phyloP scores from a whole-genome alignment of 2,888 invertebrate species.

The Bombylius major region DNA sequence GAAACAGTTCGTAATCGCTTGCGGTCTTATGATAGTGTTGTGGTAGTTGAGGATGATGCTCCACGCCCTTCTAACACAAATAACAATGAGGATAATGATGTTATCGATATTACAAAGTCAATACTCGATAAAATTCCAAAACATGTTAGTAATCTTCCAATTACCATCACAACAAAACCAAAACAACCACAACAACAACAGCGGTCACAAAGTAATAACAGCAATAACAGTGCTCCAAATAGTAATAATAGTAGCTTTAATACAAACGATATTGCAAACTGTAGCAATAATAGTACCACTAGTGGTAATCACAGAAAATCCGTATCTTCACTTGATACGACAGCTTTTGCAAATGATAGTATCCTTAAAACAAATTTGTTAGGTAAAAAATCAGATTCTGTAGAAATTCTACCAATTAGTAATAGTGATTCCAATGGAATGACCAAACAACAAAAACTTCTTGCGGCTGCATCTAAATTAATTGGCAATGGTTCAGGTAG shows the following conservation, averaged over 20 bases:
- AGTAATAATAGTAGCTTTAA: conserved; percentile 8
- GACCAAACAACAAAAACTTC: conserved; percentile 31
- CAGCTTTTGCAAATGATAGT: conserved; percentile 25
- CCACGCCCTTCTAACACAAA: conserved; percentile 21
- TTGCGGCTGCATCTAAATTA: conserved; percentile 29
- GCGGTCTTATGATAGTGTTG: conserved; percentile 57
- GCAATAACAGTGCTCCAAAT: conserved; percentile 6
- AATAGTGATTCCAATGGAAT: conserved; percentile 1
- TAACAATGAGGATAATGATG: not conserved
- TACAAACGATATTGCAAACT: conserved; percentile 5
- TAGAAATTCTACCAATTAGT: conserved; percentile 29
- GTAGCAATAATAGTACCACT: not conserved
- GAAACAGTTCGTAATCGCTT: conserved; percentile 68
- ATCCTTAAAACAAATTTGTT: conserved; percentile 31
- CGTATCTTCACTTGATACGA: not conserved
- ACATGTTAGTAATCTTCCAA: conserved; percentile 18
- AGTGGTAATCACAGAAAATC: not conserved
- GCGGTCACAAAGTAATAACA: conserved; percentile 9
- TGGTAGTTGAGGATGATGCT: not conserved
- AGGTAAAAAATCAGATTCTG: conserved; percentile 14
- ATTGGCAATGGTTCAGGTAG: conserved; percentile 14
- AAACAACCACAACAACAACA: conserved; percentile 13
- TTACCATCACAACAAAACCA: conserved; percentile 33
- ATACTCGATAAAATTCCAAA: not conserved
- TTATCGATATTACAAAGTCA: not conserved